Evolutionary conservation across 2,797 vertebrate genomes (phyloP).

Genomic region (Picus viridis): DNA sequence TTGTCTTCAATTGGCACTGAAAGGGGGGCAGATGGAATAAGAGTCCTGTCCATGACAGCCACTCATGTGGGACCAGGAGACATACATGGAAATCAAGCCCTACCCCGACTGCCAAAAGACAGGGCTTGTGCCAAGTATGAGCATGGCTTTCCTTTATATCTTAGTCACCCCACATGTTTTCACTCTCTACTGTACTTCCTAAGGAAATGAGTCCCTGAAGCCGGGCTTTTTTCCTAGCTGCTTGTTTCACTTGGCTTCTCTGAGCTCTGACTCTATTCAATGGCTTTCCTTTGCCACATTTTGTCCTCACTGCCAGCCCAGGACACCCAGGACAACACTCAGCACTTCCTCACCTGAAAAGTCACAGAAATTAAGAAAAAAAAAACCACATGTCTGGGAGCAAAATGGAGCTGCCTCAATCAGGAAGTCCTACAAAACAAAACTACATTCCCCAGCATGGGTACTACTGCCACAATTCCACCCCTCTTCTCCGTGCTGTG

Average conservation of each 20-base stretch:
- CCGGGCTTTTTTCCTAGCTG: background rate
- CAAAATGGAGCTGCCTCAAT: background rate
- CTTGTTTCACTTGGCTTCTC: background rate
- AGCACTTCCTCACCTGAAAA: background rate
- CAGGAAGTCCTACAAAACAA: background rate
- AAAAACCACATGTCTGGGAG: background rate
- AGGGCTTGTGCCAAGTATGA: background rate
- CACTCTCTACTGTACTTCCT: background rate
- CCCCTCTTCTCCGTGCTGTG: background rate
- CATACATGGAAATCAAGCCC: background rate
- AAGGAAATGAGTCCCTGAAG: background rate
- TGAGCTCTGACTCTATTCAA: background rate
- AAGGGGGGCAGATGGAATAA: background rate
- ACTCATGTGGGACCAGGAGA: rapidly evolving
- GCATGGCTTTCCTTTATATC: background rate
- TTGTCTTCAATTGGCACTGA: background rate
- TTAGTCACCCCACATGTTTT: background rate
- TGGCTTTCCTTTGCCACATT: background rate
- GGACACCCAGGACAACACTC: background rate
- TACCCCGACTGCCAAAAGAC: background rate
- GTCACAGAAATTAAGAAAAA: background rate
- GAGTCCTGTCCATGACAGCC: background rate
- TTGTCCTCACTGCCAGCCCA: background rate
- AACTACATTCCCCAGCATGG: rapidly evolving
- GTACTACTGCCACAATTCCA: background rate